Evolutionary conservation across 35 echinoderm and acorn worm genomes (phyloP), one percentile per base, ranked within the genome.

Genomic region (Lytechinus pictus): DNA sequence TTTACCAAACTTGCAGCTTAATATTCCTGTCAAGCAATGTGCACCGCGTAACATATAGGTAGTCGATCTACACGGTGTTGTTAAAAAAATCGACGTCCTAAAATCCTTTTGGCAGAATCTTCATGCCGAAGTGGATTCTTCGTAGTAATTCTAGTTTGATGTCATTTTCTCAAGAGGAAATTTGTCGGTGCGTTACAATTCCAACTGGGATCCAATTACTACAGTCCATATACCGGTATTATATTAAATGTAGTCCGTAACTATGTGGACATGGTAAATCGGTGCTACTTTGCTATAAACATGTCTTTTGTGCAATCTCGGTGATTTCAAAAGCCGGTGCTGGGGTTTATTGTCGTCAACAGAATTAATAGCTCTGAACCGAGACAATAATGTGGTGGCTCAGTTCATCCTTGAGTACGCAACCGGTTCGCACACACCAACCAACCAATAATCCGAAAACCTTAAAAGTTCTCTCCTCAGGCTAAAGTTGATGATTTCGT

Each of bases 251-350:
- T 24, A 79, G 16, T 79, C 66, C 66, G 66, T n/a, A 79, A 79
- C 66, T 79, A 79, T 79, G 66, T 79, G 66, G 16, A 24, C 21
- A 19, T 16, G 12, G 66, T 79, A 71, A 79, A 24, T 24, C 66
- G n/a, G 19, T 79, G 6, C 19, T 24, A 79, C 66, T 79, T 24
- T 24, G 4, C 19, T 5, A 79, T 79, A 79, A 79, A 79, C 66
- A 79, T 79, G 66, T 16, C 66, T 79, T 79, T 79, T 79, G 28
- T 90, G 88, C 33, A 90, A 90, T 90, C 88, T 90, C 28, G 29
- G 88, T 9, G 88, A 90, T 51, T n/a, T 90, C 88, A 90, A 44
- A 54, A 90, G 52, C 29, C 28, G 52, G 88, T 33, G 52, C 33
- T 4, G 88, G 88, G 88, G 29, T 90, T 9, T 79, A 79, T 79